Evolutionary conservation across 2,113 vertebrate species (phyloP).

Genomic region (Semnopithecus entellus): DNA sequence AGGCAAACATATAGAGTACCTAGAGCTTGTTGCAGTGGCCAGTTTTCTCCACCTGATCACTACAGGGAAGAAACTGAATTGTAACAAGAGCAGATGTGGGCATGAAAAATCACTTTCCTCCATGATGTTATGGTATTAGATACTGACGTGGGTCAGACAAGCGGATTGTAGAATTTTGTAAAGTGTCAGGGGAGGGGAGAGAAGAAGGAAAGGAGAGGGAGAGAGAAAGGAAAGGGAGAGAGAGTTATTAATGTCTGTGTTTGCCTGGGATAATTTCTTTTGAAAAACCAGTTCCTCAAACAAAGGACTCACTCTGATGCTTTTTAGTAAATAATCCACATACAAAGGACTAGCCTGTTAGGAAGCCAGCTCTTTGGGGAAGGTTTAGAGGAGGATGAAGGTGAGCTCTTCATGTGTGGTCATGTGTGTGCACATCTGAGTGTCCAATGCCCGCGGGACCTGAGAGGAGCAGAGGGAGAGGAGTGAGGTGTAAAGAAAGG

Average conservation of each 20-base stretch:
- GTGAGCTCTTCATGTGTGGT: background rate
- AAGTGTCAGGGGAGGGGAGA: background rate
- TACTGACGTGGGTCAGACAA: background rate
- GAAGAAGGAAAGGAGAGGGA: background rate
- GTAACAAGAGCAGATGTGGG: background rate
- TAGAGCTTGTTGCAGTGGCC: rapidly evolving
- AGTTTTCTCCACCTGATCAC: background rate
- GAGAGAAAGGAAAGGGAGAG: background rate
- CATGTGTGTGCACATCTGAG: background rate
- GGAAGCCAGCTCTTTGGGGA: background rate
- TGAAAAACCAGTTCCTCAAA: background rate
- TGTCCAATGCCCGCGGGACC: background rate
- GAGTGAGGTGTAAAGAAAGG: background rate
- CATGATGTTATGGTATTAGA: background rate
- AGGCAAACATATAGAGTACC: background rate
- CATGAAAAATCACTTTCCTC: background rate
- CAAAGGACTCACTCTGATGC: background rate
- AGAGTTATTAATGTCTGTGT: background rate
- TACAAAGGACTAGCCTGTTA: background rate
- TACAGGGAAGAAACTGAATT: background rate
- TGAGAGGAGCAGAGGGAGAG: background rate
- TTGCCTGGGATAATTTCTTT: background rate
- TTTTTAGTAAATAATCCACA: background rate
- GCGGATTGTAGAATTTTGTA: background rate
- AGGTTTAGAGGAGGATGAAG: background rate